A percentile compares a stretch with the other conserved stretches of the same genome.
These are phyloP conservation scores for Chaetops frenatus DNA, from an alignment of 2,113 vertebrate genomes.

Conservation along the genomic window DNA sequence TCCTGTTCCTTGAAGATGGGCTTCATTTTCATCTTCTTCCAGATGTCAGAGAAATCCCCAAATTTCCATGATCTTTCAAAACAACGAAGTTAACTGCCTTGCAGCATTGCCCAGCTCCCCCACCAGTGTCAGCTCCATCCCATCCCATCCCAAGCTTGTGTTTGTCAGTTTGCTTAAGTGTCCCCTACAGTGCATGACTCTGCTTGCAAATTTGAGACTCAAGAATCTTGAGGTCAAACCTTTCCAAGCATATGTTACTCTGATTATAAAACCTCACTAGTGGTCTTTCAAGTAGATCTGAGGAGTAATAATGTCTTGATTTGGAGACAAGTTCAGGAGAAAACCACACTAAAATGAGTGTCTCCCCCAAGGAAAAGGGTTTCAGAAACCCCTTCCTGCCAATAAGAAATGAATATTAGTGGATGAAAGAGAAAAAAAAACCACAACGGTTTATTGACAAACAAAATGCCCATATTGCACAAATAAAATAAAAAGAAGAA, in stretches of 20 bases:
- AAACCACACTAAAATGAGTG: too few species aligned
- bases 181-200: not conserved
- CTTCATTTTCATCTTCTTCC: not conserved
- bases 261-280: not conserved
- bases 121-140: not conserved
- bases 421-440: too few species aligned
- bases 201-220: not conserved
- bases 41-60: not conserved
- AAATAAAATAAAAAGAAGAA: too few species aligned
- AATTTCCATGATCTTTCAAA: not conserved
- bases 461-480: too few species aligned
- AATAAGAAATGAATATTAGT: too few species aligned
- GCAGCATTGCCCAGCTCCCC: not conserved
- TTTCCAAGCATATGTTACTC: not conserved
- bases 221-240: not conserved
- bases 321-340: too few species aligned
- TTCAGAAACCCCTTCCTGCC: too few species aligned
- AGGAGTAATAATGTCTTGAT: not conserved
- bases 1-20: not conserved
- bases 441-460: too few species aligned
- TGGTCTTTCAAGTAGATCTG: not conserved
- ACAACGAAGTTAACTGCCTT: not conserved
- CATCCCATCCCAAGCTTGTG: not conserved
- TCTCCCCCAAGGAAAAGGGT: too few species aligned
- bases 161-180: not conserved